A percentile compares a stretch with the other conserved stretches of the same genome.
Evolutionary conservation across 2,888 invertebrate genomes (phyloP).

Genomic region (Sphaerophoria rueppellii): DNA sequence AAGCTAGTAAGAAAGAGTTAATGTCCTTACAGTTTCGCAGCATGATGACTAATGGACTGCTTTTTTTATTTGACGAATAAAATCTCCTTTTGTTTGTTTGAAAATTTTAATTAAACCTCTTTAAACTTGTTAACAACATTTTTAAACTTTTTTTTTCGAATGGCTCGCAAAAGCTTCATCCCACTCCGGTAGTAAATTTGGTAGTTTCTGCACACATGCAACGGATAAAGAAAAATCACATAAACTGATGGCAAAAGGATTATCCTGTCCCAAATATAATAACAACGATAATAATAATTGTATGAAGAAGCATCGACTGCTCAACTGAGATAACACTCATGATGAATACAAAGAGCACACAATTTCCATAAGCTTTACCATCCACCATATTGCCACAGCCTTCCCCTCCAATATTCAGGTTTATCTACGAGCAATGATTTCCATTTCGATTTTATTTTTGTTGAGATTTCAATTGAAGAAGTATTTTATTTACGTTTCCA

Average conservation of each 20-base stretch:
- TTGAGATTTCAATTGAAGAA: slow-evolving; percentile 43
- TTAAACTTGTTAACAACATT: neutral
- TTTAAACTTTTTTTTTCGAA: neutral
- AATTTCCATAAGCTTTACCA: slow-evolving; percentile 6
- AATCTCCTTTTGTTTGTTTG: too few species aligned
- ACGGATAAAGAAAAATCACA: slow-evolving; percentile 9
- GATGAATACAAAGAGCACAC: neutral
- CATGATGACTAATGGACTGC: too few species aligned
- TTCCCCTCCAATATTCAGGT: neutral
- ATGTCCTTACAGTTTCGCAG: too few species aligned
- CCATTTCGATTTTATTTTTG: slow-evolving; percentile 27
- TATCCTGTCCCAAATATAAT: neutral
- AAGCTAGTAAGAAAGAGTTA: too few species aligned
- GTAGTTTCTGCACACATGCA: neutral
- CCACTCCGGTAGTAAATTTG: neutral
- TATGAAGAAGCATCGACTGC: slow-evolving; percentile 21
- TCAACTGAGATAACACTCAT: slow-evolving; percentile 27
- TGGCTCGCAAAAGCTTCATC: neutral
- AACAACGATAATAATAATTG: slow-evolving; percentile 23
- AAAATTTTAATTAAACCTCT: neutral
- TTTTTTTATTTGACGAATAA: too few species aligned
- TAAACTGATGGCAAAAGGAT: slow-evolving; percentile 6
- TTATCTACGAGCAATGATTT: neutral
- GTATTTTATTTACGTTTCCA: slow-evolving; percentile 44
- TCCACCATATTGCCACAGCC: neutral